Percentiles rank a stretch among this genome's conserved stretches.
phyloP scores from a whole-genome alignment of 2,888 invertebrate species.

The Drosophila neonasuta region DNA sequence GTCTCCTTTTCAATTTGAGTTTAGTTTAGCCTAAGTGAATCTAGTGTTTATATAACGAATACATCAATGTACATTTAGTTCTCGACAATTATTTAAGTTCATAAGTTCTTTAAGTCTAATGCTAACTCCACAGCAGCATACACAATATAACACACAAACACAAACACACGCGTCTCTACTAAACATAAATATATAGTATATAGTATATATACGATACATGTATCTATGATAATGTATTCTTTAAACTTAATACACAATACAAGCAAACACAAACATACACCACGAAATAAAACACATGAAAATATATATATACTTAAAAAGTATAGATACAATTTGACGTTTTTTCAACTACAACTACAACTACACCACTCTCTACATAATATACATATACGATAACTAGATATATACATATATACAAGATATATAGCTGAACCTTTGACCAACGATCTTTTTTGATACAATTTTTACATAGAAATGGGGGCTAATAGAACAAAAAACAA shows the following conservation, averaged over 20 bases:
- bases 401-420: conserved; percentile 39
- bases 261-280: conserved; percentile 29
- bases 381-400: conserved; percentile 19
- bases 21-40: conserved; percentile 77
- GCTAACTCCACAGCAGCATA: conserved; percentile 55
- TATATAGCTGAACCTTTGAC: conserved; percentile 55
- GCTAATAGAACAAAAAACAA: conserved; percentile 20
- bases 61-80: conserved; percentile 76
- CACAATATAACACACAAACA: conserved; percentile 9
- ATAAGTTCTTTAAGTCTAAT: conserved; percentile 65
- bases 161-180: conserved; percentile 40
- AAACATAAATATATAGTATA: conserved; percentile 41
- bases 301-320: conserved; percentile 71
- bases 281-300: conserved; percentile 63
- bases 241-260: conserved; percentile 60
- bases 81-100: conserved; percentile 67
- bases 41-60: conserved; percentile 73
- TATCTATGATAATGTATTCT: conserved; percentile 63
- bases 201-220: conserved; percentile 38
- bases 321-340: conserved; percentile 64
- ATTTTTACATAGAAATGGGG: conserved; percentile 52
- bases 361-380: conserved; percentile 17
- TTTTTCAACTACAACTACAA: conserved; percentile 54
- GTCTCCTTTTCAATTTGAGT: conserved; percentile 45
- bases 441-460: conserved; percentile 61